phyloP scores from a whole-genome alignment of 2,888 invertebrate species.

The Polymixis flavicincta region DNA sequence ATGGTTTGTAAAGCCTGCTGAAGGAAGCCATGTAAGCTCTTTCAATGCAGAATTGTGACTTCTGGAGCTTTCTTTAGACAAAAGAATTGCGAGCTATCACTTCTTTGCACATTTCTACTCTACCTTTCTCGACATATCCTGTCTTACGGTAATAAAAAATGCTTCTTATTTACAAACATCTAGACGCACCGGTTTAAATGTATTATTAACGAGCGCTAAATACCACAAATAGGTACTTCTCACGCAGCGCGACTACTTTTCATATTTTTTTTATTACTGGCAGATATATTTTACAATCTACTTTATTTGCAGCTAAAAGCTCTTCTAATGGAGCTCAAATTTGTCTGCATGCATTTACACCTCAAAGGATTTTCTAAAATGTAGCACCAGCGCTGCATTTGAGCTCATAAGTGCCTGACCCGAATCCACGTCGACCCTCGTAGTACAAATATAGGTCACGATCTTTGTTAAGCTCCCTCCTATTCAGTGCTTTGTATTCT shows the following conservation, averaged over 20 bases:
- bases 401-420: slow-evolving; percentile 62
- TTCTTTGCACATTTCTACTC: slow-evolving; percentile 17
- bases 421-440: slow-evolving; percentile 63
- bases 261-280: slow-evolving; percentile 30
- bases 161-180: not conserved
- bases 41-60: slow-evolving; percentile 24
- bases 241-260: slow-evolving; percentile 8
- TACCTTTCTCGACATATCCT: not conserved
- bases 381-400: slow-evolving; percentile 51
- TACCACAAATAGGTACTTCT: slow-evolving; percentile 35
- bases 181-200: slow-evolving; percentile 1
- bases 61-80: slow-evolving; percentile 6
- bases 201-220: slow-evolving; percentile 43
- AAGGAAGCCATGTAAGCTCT: slow-evolving; percentile 32
- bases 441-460: slow-evolving; percentile 73
- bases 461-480: slow-evolving; percentile 54
- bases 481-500: slow-evolving; percentile 51
- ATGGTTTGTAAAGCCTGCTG: slow-evolving; percentile 26
- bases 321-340: slow-evolving; percentile 18
- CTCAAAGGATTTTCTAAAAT: slow-evolving; percentile 51
- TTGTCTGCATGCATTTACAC: slow-evolving; percentile 34
- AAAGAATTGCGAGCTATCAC: slow-evolving; percentile 6
- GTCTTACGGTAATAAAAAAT: not conserved
- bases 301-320: slow-evolving; percentile 21
- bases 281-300: slow-evolving; percentile 27